A percentile compares a stretch with the other conserved stretches of the same genome.
Conservation (phyloP, 35 echinoderm and acorn worm genomes). For the Ophiothrix spiculata region DNA sequence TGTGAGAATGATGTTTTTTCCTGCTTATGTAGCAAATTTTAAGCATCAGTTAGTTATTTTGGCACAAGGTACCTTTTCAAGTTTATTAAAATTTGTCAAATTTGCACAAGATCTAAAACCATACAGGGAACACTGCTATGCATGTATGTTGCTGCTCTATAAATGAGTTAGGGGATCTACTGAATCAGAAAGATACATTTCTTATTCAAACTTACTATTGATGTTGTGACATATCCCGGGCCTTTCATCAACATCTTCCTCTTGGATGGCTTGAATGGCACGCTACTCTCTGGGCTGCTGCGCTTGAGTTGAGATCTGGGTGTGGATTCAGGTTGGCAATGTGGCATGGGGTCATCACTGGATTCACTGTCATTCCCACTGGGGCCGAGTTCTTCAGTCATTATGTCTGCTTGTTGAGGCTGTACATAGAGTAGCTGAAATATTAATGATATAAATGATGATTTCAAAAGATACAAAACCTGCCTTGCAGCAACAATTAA, state of each 20-base stretch:
- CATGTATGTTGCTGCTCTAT: background rate
- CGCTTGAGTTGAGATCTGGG: constrained; percentile 43
- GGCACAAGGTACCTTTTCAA: no score
- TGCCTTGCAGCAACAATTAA: no score
- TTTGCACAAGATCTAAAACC: background rate
- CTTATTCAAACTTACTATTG: background rate
- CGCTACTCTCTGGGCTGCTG: constrained; percentile 30
- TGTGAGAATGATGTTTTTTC: no score
- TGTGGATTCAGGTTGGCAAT: constrained; percentile 8
- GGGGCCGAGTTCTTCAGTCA: no score
- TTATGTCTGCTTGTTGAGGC: no score
- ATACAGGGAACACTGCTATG: background rate
- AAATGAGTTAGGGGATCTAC: background rate
- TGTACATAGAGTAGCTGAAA: no score
- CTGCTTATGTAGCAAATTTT: no score
- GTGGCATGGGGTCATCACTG: no score
- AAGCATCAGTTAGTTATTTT: no score
- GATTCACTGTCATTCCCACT: no score
- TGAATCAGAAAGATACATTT: background rate
- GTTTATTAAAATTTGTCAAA: background rate
- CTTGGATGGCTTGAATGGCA: constrained; percentile 30
- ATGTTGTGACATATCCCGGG: background rate
- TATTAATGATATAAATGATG: no score
- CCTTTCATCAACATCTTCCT: constrained; percentile 22
- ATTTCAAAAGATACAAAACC: no score